phyloP scores from a whole-genome alignment of 53 echinoderm and acorn worm genomes.

The Antedon mediterranea region DNA sequence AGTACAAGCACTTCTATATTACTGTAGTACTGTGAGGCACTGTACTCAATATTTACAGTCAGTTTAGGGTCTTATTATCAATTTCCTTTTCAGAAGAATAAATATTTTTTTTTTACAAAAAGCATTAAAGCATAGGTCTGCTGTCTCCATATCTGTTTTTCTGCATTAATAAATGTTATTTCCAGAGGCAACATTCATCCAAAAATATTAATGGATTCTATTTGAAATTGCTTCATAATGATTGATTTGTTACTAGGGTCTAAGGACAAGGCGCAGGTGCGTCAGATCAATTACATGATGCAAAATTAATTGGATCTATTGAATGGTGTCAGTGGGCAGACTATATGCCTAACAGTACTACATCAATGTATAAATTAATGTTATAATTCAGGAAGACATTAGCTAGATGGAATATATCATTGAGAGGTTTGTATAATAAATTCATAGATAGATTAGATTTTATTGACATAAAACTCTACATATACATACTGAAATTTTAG shows the following conservation, averaged over 20 bases:
- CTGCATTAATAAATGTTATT: not conserved
- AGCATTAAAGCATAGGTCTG: no score
- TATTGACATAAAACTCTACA: no score
- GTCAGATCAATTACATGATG: not conserved
- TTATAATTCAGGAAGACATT: not conserved
- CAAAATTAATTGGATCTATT: not conserved
- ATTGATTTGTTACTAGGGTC: not conserved
- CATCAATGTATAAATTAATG: not conserved
- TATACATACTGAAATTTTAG: no score
- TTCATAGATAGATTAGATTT: no score
- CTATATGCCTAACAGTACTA: not conserved
- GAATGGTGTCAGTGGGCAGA: not conserved
- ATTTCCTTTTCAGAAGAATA: no score
- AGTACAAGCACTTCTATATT: no score
- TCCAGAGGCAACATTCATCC: not conserved
- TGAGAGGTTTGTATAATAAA: no score
- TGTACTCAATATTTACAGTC: no score
- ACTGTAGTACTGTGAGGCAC: no score
- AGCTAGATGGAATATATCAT: not conserved
- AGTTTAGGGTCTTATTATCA: no score
- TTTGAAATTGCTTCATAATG: not conserved
- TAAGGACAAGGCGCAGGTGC: not conserved
- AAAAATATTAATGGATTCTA: not conserved
- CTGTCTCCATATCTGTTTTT: not conserved
- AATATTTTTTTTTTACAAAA: no score